Base-by-base conservation (phyloP, 1,140 invertebrate genomes). In the Rhagoletis zephyria region DNA sequence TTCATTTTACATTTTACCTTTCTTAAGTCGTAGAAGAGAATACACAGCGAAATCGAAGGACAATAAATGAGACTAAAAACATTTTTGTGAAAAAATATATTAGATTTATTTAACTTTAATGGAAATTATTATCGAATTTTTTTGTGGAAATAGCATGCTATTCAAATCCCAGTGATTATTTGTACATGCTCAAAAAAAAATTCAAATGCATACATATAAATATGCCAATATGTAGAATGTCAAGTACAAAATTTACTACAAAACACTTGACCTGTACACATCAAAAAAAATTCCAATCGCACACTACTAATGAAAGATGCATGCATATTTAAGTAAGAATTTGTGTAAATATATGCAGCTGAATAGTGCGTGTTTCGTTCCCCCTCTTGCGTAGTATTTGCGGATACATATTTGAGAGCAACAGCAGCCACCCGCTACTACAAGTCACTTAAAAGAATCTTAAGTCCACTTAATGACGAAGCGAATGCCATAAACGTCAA, bases 401-500 rank as follows among this genome's bases (percentile, higher is more conserved):
- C 30, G 30, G 30, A 30, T 56, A 14, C 42, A 81, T 42, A 51
- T 81, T 81, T 81, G 74, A 2, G 16, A 81, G 74, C 48, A 30
- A 30, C 9, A 51, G 30, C 74, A 56, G 48, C 74, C 48, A 51
- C 74, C 70, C 70, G 19, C 74, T 51, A 81, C 48, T 51, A 14
- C 14, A n/a, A 51, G 74, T 51, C 74, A 81, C 9, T 81, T 51
- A 16, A 56, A 63, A 70, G 56, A 81, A 30, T 81, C 74, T 81
- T 81, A 56, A 81, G 74, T 81, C 74, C 74, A 81, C 74, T 81
- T 81, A 81, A 81, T 81, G 48, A 45, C 16, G 48, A 56, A 48
- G 16, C 48, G 56, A 81, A 81, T 81, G 74, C 74, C 48, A 81
- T 81, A 81, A 81, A 81, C 74, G 74, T 81, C 74, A 81, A 56